Evolutionary conservation across 2,888 invertebrate genomes (phyloP), one percentile per base, ranked within the genome.

Genomic region (Pristionchus entomophagus): DNA sequence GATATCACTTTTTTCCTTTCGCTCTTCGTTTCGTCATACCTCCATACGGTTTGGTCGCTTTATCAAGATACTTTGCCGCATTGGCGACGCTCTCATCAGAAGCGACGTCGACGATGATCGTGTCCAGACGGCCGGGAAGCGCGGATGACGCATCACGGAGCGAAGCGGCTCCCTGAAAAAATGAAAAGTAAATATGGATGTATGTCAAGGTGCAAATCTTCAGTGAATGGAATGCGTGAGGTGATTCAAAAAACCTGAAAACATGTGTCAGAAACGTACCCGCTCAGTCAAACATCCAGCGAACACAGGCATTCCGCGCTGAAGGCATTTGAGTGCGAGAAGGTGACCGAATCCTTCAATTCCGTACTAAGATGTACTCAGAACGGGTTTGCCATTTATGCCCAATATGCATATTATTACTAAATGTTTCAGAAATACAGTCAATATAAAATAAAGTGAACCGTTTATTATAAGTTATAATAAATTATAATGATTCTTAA

Each of bases 101-200:
- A 38, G 89, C 86, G 80, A 93, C 92, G 86, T 93, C 90, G 86
- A 93, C 86, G 56, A 89, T 85, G 80, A 93, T 89, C 19, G 91
- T 89, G 65, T 89, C 88, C 35, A 91, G 87, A 5, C 45, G 38
- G 5, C 88, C 88, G 0, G 62, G 65, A 59, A 41, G 45, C 5
- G 29, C 17, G 3, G 29, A 14, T 1, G 83, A 26, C n/a, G 62
- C 59, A 12, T 62, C 45, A 2, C 62, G 62, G 12, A 84, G 83
- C 0, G 29, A 38, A 0, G 4, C 26, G 0, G 62, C 62, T 38
- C 83, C 83, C 83, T 84, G 35, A 53, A 78, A 29, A 8, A 29
- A 0, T 26, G 2, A 6, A 59, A 29, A 6, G 29, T 59, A 8
- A 59, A 59, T 10, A 45, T 45, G 45, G 14, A 45, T 45, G 6